Evolutionary conservation across 2,888 invertebrate species (phyloP), one percentile per base, ranked within the genome.

Genomic region (Sinohyriopsis cumingii): DNA sequence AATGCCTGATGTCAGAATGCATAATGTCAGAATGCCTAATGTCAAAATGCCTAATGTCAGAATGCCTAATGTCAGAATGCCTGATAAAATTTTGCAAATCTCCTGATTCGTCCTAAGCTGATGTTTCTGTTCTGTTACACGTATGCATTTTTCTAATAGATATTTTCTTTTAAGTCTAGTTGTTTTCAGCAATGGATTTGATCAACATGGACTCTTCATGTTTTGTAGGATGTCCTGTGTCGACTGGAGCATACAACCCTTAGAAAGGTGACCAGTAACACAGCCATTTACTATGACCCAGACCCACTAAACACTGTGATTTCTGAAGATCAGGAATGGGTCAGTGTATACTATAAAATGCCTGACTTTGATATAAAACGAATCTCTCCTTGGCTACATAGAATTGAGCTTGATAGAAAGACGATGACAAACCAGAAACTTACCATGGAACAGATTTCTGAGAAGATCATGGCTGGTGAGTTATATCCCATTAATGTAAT

Each of bases 321-420:
- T 81, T 93, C 95, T 0, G 99, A 99, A 91, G 99, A 99, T 94
- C 98, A 99, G 90, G 99, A 99, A 89, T 99, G 99, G 91, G 99
- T 99, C 0, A 98, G 98, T 90, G 97, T 99, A 62, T 99, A 99
- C 90, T 99, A 99, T 89, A 99, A 99, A 92, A 99, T 99, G 99
- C 99, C 99, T 22, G 99, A 99, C 90, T 98, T 99, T 89, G 99
- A 99, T 90, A 97, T 98, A 0, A 95, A 96, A 0, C 93, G 97
- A 82, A 98, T 98, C 79, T 98, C 98, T 0, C 98, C 99, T 0
- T 99, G 99, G 99, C 91, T 99, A 55, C 91, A 99, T 60, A 95
- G 99, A 92, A 97, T 99, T 82, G 99, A 99, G 89, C 92, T 99
- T 71, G 99, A 99, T 91, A 94, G 99, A 69, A 99, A 99, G 90